These are phyloP conservation scores for Falco concolor DNA, from an alignment of 2,797 vertebrate genomes.

Conservation along the genomic window DNA sequence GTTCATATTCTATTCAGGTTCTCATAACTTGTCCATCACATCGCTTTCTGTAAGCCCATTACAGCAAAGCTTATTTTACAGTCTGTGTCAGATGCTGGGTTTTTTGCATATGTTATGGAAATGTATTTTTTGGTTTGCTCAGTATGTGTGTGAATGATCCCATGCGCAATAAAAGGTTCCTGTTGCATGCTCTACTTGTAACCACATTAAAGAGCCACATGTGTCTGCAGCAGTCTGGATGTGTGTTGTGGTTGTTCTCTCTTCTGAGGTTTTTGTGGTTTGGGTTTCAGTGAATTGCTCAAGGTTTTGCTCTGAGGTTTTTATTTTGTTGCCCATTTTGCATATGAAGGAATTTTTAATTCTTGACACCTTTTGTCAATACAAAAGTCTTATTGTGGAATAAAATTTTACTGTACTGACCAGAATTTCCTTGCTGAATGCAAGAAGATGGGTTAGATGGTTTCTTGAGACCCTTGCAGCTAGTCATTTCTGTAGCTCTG, in stretches of 20 bases:
- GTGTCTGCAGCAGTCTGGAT: conserved; percentile 20
- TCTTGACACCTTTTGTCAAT: not conserved
- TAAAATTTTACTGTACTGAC: not conserved
- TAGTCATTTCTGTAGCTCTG: not conserved
- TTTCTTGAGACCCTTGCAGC: not conserved
- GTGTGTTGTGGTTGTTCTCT: not conserved
- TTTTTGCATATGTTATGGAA: not conserved
- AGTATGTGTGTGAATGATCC: not conserved
- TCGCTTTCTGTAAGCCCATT: not conserved
- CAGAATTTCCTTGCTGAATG: not conserved
- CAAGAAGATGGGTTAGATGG: not conserved
- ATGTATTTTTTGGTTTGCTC: not conserved
- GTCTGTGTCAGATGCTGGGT: not conserved
- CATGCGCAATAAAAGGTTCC: not conserved
- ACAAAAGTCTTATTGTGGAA: not conserved
- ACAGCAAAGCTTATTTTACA: not conserved
- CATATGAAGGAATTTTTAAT: not conserved
- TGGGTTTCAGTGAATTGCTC: conserved; percentile 7
- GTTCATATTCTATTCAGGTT: not conserved
- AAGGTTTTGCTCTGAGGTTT: not conserved
- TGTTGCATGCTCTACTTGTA: not conserved
- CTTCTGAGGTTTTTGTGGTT: conserved; percentile 31
- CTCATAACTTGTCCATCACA: not conserved
- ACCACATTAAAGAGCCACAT: conserved; percentile 15
- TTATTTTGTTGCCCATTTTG: not conserved